A percentile compares a stretch with the other conserved stretches of the same genome.
Conservation (phyloP, 2,113 vertebrate genomes). For the Rafetus swinhoei region DNA sequence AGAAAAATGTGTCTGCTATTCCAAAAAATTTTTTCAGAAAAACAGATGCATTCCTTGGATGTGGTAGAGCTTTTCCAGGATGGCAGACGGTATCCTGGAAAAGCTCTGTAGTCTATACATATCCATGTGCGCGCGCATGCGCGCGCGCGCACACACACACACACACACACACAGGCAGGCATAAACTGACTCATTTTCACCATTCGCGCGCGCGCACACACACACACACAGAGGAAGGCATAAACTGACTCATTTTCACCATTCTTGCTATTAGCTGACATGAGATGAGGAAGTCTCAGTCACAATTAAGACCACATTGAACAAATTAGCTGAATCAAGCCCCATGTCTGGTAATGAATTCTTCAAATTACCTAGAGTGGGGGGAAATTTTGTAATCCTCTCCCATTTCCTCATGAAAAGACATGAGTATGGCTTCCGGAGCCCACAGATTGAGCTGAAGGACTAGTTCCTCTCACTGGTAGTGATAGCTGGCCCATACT, state of each 20-base stretch:
- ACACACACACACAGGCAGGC: neutral
- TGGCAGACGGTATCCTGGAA: too few species aligned
- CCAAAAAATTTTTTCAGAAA: too few species aligned
- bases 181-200: neutral
- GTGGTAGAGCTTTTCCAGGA: too few species aligned
- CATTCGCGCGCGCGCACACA: neutral
- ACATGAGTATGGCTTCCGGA: neutral
- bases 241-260: neutral
- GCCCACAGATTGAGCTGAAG: neutral
- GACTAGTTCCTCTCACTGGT: neutral
- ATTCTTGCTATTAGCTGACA: neutral
- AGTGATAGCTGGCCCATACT: neutral
- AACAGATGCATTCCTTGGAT: too few species aligned
- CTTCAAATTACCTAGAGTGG: neutral
- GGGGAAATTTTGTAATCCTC: neutral
- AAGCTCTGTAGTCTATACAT: too few species aligned
- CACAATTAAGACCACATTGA: neutral
- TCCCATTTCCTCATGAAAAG: neutral
- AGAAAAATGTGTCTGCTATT: too few species aligned
- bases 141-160: too few species aligned
- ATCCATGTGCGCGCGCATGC: too few species aligned
- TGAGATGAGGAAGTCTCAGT: fast-evolving
- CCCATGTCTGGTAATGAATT: neutral
- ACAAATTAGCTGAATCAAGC: neutral
- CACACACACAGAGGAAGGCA: neutral